Evolutionary conservation across 2,888 invertebrate genomes (phyloP).

Genomic region (Barypeithes pellucidus): DNA sequence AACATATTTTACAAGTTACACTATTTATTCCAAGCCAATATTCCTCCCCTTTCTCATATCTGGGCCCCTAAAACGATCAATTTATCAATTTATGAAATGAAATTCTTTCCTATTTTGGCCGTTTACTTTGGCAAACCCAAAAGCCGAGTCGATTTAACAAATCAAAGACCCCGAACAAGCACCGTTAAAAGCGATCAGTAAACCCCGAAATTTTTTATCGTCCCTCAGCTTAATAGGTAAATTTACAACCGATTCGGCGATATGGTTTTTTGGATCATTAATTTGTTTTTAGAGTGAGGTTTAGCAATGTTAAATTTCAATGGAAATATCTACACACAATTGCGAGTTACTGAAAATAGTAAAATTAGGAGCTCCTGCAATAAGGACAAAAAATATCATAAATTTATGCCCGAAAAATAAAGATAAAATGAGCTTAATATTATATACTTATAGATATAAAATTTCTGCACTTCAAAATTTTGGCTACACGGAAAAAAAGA

Average conservation of each 20-base stretch:
- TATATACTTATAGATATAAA: no score
- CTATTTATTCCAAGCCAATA: neutral
- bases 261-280: slow-evolving; percentile 35
- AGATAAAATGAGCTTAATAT: no score
- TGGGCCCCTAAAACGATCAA: slow-evolving; percentile 9
- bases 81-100: slow-evolving; percentile 38
- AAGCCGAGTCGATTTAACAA: slow-evolving; percentile 51
- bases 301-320: no score
- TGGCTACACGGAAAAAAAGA: no score
- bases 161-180: slow-evolving; percentile 46
- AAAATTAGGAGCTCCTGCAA: no score
- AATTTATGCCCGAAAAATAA: no score
- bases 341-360: no score
- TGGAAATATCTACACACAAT: no score
- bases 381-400: no score
- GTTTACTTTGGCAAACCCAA: slow-evolving; percentile 45
- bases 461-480: no score
- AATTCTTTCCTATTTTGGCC: slow-evolving; percentile 37
- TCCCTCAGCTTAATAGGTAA: slow-evolving; percentile 32
- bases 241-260: slow-evolving; percentile 46
- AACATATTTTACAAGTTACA: no score
- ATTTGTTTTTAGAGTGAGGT: slow-evolving; percentile 23
- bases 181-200: slow-evolving; percentile 48
- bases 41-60: neutral
- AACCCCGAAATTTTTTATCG: slow-evolving; percentile 47